phyloP scores from a whole-genome alignment of 2,797 vertebrate genomes.

The Thripadectes ignobilis region DNA sequence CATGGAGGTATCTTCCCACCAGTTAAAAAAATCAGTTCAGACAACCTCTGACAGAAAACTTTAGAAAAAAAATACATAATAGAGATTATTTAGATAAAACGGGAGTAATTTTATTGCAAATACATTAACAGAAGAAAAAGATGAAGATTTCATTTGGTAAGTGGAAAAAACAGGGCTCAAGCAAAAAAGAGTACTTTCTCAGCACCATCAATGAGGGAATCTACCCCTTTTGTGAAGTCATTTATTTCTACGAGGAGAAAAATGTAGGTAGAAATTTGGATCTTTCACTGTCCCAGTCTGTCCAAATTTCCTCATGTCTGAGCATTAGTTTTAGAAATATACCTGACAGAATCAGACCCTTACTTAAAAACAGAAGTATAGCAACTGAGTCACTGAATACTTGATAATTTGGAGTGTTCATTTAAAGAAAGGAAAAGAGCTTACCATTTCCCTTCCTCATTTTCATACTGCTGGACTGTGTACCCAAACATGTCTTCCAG shows the following conservation, averaged over 20 bases:
- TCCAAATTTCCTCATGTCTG: not conserved
- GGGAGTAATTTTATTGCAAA: not conserved
- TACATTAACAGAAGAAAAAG: not conserved
- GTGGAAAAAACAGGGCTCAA: not conserved
- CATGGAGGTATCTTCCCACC: not conserved
- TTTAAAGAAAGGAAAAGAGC: constrained; percentile 16
- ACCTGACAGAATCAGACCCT: not conserved
- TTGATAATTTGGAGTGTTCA: not conserved
- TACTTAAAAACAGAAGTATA: not conserved
- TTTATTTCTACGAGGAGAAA: not conserved
- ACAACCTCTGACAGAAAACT: not conserved
- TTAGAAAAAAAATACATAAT: not conserved
- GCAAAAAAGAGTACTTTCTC: not conserved
- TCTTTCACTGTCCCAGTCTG: not conserved
- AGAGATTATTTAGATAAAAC: not conserved
- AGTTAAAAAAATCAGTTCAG: not conserved
- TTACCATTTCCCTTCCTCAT: constrained; percentile 97
- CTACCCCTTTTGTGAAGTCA: not conserved
- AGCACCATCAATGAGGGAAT: not conserved
- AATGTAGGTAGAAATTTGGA: not conserved
- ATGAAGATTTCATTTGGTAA: not conserved
- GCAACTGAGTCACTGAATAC: not conserved
- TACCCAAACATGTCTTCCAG: constrained; percentile 97
- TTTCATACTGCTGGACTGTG: constrained; percentile 96
- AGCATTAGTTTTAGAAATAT: not conserved